Conservation (phyloP, 1,140 invertebrate species). For the Drosophila jambulina region DNA sequence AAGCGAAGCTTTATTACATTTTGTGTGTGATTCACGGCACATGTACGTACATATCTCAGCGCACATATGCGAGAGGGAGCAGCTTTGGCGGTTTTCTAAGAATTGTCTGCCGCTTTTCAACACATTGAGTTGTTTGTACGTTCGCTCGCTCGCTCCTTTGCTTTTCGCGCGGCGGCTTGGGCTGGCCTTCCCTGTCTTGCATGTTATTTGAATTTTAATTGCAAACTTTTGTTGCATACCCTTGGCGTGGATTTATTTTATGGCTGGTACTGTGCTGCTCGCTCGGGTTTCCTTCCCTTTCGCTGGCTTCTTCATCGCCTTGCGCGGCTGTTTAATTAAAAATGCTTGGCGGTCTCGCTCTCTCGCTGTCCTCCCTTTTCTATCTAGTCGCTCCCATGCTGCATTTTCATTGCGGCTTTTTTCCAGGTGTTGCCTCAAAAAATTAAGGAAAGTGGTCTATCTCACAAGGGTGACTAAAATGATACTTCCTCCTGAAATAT, state of each 20-base stretch:
- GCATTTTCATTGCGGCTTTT: constrained; percentile 38
- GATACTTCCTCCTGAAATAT: constrained; percentile 15
- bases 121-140: constrained; percentile 65
- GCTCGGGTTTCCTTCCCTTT: constrained; percentile 25
- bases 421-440: constrained; percentile 52
- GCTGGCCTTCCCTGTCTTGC: constrained; percentile 38
- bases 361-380: constrained; percentile 18
- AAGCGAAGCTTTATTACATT: constrained; percentile 79
- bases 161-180: not conserved
- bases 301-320: constrained; percentile 17
- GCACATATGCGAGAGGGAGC: constrained; percentile 17
- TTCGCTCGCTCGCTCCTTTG: not conserved
- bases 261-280: constrained; percentile 49
- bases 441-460: constrained; percentile 23
- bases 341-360: constrained; percentile 59
- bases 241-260: constrained; percentile 76
- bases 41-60: constrained; percentile 28
- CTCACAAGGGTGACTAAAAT: constrained; percentile 11
- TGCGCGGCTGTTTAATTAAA: constrained; percentile 70
- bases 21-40: constrained; percentile 59
- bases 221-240: constrained; percentile 80
- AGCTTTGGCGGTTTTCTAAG: constrained; percentile 76
- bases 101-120: constrained; percentile 74
- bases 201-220: constrained; percentile 85
- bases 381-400: constrained; percentile 12